Evolutionary conservation across 2,888 invertebrate genomes (phyloP).

Genomic region (Morpho deidamia): DNA sequence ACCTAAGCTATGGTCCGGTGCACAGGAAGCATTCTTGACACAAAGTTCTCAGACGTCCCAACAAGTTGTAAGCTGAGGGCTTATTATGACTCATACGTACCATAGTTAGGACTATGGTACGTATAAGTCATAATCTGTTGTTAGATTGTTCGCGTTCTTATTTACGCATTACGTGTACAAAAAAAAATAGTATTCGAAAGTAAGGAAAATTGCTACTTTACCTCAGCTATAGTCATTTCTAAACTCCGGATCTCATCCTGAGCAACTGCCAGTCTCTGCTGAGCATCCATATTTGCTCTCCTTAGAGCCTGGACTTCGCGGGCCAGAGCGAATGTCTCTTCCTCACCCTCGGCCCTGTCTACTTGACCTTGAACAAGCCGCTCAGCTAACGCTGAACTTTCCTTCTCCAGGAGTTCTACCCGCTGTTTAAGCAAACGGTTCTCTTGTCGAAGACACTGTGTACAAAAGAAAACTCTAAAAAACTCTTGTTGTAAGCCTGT

Average conservation of each 20-base stretch:
- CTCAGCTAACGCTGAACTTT: conserved; percentile 96
- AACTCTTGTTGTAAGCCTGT: no score
- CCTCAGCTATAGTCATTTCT: conserved; percentile 83
- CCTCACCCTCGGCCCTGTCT: conserved; percentile 96
- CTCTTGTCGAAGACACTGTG: conserved; percentile 88
- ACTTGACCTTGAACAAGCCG: conserved; percentile 95
- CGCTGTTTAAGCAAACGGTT: conserved; percentile 96
- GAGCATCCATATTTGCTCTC: conserved; percentile 92
- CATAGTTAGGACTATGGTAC: no score
- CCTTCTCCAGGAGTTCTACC: conserved; percentile 96
- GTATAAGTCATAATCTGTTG: no score
- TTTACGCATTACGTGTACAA: no score
- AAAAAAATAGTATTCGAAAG: no score
- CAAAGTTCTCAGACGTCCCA: no score
- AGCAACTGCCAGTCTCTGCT: conserved; percentile 92
- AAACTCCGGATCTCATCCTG: conserved; percentile 92
- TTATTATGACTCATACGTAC: no score
- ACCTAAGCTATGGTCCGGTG: no score
- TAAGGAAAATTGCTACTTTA: conserved; percentile 28
- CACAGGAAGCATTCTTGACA: no score
- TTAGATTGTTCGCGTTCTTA: no score
- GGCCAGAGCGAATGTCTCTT: conserved; percentile 89
- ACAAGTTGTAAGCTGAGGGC: no score
- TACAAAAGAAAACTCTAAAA: no score
- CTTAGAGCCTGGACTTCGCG: conserved; percentile 93